Conservation (phyloP, 2,113 vertebrate genomes). For the Pithys albifrons region DNA sequence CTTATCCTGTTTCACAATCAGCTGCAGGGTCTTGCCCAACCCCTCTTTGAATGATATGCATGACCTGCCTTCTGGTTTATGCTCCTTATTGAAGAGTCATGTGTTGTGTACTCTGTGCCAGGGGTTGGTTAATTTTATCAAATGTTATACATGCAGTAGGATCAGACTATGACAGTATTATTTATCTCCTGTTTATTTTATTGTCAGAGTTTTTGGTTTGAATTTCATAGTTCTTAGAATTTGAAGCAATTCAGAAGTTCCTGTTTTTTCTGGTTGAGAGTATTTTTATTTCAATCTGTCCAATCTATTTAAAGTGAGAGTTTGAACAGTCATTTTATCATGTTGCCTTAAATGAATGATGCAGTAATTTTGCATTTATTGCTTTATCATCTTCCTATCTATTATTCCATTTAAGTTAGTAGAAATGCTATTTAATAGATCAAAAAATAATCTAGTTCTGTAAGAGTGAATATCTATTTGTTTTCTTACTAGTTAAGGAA, state of each 20-base stretch:
- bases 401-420: background rate
- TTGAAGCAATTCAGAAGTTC: background rate
- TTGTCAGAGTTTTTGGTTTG: background rate
- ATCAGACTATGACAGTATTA: background rate
- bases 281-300: background rate
- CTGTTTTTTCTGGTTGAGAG: background rate
- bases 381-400: background rate
- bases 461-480: background rate
- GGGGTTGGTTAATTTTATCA: background rate
- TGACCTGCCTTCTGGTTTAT: background rate
- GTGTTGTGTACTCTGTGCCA: background rate
- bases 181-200: background rate
- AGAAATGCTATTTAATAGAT: background rate
- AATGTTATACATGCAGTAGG: background rate
- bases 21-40: background rate
- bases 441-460: background rate
- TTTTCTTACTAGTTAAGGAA: background rate
- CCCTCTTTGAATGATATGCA: background rate
- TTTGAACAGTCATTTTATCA: background rate
- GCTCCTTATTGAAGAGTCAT: background rate
- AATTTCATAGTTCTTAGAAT: background rate
- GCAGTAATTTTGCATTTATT: background rate
- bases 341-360: background rate
- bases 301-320: background rate
- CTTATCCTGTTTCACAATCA: background rate